Conservation (phyloP, 2,113 vertebrate species). For the Hepsetus odoe region DNA sequence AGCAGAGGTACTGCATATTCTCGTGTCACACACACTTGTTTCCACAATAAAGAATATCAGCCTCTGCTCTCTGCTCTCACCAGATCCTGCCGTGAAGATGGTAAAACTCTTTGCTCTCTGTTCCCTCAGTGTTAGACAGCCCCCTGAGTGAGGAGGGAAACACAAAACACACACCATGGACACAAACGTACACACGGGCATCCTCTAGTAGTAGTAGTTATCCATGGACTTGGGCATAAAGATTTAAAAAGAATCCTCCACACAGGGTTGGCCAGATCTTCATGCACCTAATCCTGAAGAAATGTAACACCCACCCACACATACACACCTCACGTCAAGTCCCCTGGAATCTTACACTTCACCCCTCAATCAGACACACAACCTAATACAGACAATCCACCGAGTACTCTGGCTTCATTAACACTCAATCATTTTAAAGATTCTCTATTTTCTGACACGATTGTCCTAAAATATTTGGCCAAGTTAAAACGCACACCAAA, state of each 20-base stretch:
- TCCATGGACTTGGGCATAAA: background rate
- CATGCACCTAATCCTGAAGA: background rate
- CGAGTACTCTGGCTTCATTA: too few relatives aligned
- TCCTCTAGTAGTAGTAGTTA: background rate
- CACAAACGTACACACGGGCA: background rate
- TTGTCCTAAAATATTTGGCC: background rate
- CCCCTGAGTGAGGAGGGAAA: constrained; percentile 26
- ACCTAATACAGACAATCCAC: background rate
- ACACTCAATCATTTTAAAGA: too few relatives aligned
- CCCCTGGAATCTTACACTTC: background rate
- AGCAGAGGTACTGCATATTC: constrained; percentile 8
- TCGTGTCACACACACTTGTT: constrained; percentile 15
- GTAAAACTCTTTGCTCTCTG: constrained; percentile 45
- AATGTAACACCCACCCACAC: too few relatives aligned
- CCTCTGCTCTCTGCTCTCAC: constrained; percentile 45
- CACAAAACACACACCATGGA: background rate
- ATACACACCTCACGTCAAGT: background rate
- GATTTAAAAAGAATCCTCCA: background rate
- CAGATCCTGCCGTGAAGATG: constrained; percentile 56
- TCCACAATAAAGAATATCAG: constrained; percentile 25
- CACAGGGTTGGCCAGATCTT: background rate
- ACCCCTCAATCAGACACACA: background rate
- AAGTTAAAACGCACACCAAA: background rate
- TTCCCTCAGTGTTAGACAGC: constrained; percentile 37
- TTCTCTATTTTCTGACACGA: too few relatives aligned